Evolutionary conservation across 2,797 vertebrate species (phyloP), one percentile per base, ranked within the genome.

Genomic region (Kryptolebias ocellatus): DNA sequence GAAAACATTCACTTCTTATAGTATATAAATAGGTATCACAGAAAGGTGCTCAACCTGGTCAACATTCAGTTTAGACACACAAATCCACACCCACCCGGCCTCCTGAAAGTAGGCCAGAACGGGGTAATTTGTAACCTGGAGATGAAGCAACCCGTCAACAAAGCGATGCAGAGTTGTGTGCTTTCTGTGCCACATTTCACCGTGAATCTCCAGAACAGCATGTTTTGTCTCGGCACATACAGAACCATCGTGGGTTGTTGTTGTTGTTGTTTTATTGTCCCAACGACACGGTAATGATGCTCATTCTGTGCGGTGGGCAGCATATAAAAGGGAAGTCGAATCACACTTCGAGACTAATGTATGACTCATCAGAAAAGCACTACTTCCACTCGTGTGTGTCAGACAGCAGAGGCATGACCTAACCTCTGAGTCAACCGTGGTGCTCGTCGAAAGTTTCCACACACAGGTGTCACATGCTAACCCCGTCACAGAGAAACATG

Each of bases 101-200:
- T 72, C 73, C 63, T 66, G 69, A 76, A 78, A 71, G 70, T 79
- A 76, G 80, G 83, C 54, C 78, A 80, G 47, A 17, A 29, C 54
- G 58, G 72, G 65, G 60, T 76, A 17, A 85, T 83, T 58, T 73
- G 68, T 74, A 86, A 87, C 84, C 76, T 70, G 67, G 63, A 76
- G 74, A 76, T 70, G 68, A 82, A 75, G 83, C 72, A 78, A 75
- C 46, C 29, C 52, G 60, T 42, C 64, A 74, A 69, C 67, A 70
- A 28, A 53, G 5, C 64, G 27, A 60, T 20, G 15, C 20, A 7
- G 18, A 12, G 47, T 47, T 60, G 44, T 67, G 31, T 29, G 28
- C 56, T 50, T 16, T 15, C 47, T 42, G 12, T 17, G 28, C 18
- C 27, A n/a, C 12, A 3, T n/a, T 4, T 37, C 34, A 18, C 14